Percentiles rank a stretch among this genome's conserved stretches.
phyloP scores from a whole-genome alignment of 2,888 invertebrate species.

The Cerastis leucographa region DNA sequence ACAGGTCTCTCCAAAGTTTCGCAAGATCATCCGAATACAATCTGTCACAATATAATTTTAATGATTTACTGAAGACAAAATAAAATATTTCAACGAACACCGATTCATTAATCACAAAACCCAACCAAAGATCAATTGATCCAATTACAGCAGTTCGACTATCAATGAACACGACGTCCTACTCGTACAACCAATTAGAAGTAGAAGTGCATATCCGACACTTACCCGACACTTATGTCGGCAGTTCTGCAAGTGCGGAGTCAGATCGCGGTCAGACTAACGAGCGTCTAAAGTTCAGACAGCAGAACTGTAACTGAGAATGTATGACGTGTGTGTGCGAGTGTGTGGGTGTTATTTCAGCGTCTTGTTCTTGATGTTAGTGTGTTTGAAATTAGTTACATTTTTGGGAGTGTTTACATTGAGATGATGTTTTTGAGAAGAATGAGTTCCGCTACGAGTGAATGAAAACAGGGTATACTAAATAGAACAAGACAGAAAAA shows the following conservation, averaged over 20 bases:
- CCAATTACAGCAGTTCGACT: conserved; percentile 47
- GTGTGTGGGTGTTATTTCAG: conserved; percentile 17
- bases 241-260: conserved; percentile 50
- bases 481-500: not conserved
- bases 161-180: conserved; percentile 52
- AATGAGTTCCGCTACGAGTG: not conserved
- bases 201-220: conserved; percentile 60
- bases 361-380: conserved; percentile 15
- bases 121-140: conserved; percentile 40
- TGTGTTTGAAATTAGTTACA: not conserved
- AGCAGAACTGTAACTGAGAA: conserved; percentile 37
- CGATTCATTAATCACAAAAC: conserved; percentile 13
- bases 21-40: too few relatives aligned
- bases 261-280: conserved; percentile 63
- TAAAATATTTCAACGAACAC: not conserved
- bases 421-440: not conserved
- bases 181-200: conserved; percentile 58
- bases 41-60: too few relatives aligned
- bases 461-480: not conserved
- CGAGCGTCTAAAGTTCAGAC: conserved; percentile 63
- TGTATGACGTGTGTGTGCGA: conserved; percentile 21
- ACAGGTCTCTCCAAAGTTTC: too few relatives aligned
- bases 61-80: too few relatives aligned
- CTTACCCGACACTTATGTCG: conserved; percentile 44
- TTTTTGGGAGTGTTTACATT: not conserved